Evolutionary conservation across 2,797 vertebrate genomes (phyloP).

Genomic region (Basileuterus tristriatus): DNA sequence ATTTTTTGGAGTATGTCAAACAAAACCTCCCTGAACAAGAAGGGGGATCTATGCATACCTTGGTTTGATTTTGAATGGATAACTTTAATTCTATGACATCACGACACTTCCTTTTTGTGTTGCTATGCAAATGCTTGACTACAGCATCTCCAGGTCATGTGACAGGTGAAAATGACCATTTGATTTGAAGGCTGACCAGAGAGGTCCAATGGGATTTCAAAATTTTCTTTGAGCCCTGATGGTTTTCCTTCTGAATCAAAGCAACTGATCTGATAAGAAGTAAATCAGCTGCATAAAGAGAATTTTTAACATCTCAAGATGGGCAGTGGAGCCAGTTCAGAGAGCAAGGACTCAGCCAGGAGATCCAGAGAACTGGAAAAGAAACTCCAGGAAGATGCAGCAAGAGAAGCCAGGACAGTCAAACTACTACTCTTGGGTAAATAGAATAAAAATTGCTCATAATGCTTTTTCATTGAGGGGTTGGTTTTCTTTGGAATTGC

Average conservation of each 20-base stretch:
- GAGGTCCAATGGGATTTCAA: neutral
- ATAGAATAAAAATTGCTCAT: neutral
- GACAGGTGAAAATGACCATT: neutral
- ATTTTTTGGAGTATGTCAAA: neutral
- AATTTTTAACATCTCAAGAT: slow-evolving; percentile 28
- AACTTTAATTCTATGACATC: slow-evolving; percentile 18
- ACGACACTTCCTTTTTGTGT: neutral
- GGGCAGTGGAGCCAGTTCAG: slow-evolving; percentile 73
- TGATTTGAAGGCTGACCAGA: slow-evolving; percentile 34
- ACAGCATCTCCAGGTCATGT: neutral
- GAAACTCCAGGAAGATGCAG: slow-evolving; percentile 78
- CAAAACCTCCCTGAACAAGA: neutral
- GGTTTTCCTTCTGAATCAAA: neutral
- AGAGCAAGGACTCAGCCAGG: slow-evolving; percentile 72
- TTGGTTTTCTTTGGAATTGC: neutral
- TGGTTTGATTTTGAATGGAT: neutral
- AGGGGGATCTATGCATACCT: neutral
- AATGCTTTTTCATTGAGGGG: neutral
- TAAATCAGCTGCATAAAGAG: neutral
- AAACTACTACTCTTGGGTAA: slow-evolving; percentile 79
- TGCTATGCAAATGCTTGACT: slow-evolving; percentile 19
- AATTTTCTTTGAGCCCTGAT: neutral
- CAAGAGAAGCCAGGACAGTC: slow-evolving; percentile 74
- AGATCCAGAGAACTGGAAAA: slow-evolving; percentile 78
- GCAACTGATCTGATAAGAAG: neutral